Base-by-base conservation (phyloP, 1,140 invertebrate species). In the Zaprionus taronus region DNA sequence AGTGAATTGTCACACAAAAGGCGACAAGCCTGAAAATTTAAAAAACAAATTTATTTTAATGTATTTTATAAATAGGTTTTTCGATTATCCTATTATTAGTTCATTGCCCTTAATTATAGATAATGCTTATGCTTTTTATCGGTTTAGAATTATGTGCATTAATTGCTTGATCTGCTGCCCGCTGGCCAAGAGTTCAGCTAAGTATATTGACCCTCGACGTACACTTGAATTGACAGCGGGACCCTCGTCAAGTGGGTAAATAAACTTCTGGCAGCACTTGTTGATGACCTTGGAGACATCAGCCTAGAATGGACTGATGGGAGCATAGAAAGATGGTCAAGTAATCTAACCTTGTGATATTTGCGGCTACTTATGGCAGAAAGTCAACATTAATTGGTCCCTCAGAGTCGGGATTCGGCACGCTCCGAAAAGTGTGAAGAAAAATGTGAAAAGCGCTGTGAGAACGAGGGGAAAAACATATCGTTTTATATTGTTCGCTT, bases 311-410 rank as follows among this genome's bases (percentile, higher is more conserved):
- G 22, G 47, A 12, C 1, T 3, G 47, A 4, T 11, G 51, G 14
- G 14, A 14, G n/a, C 14, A n/a, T 26, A 55, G 53, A 26, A 20
- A n/a, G 9, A 20, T 49, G 44, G 61, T 11, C 17, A n/a, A 41
- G 24, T 28, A 41, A 56, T 66, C 61, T 41, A 41, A 56, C 26
- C 55, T 34, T 31, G 28, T 57, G 47, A 22, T 51, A 51, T 47
- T 47, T 15, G 44, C 31, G 1, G 20, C 12, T 62, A 41, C 56
- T 60, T 61, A 55, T 47, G 26, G 22, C 2, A 34, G 26, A 70
- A 56, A 64, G 28, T 49, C 55, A 38, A 65, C 28, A 36, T 65
- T 77, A 64, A 79, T 68, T 77, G 63, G 47, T 68, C n/a, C 20
- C 41, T 24, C 44, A 6, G 28, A 38, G n/a, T 24, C 36, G 12